Evolutionary conservation across 2,888 invertebrate genomes (phyloP).

Genomic region (Drosophila birchii): DNA sequence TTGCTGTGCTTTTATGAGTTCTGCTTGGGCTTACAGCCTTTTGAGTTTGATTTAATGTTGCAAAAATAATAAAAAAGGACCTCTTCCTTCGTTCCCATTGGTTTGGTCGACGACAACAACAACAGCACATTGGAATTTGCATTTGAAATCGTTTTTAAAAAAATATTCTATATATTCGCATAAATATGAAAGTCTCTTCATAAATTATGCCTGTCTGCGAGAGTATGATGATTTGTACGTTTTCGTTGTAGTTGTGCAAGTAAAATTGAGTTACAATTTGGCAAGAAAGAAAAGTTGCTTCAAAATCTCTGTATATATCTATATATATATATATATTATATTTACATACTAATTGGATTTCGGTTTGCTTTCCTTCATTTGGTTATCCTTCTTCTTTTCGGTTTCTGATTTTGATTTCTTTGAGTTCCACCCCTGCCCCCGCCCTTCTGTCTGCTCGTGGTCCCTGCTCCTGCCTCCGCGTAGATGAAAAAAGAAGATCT

Average conservation of each 20-base stretch:
- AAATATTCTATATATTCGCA: conserved; percentile 29
- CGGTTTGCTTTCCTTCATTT: conserved; percentile 32
- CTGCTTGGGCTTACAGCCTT: conserved; percentile 9
- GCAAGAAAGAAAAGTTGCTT: conserved; percentile 32
- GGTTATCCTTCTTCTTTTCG: conserved; percentile 13
- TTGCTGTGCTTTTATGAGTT: conserved; percentile 22
- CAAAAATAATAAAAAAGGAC: neutral
- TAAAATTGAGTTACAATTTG: conserved; percentile 53
- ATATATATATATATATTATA: conserved; percentile 56
- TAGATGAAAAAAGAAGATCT: conserved; percentile 29
- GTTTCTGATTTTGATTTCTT: conserved; percentile 3
- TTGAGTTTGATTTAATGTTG: conserved; percentile 1
- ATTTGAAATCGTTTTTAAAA: conserved; percentile 48
- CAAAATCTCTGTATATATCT: conserved; percentile 51
- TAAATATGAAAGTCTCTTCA: conserved; percentile 31
- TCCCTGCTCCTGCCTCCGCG: conserved; percentile 16
- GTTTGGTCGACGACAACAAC: conserved; percentile 39
- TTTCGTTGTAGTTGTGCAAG: conserved; percentile 73
- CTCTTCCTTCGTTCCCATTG: conserved; percentile 21
- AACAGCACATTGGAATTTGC: conserved; percentile 42
- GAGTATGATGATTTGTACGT: conserved; percentile 52
- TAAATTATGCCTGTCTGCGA: conserved; percentile 59
- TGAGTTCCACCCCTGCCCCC: conserved; percentile 26
- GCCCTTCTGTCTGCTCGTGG: conserved; percentile 6
- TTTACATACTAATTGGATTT: conserved; percentile 53